Conservation (phyloP, 2,888 invertebrate genomes). For the Drosophila peninsularis region DNA sequence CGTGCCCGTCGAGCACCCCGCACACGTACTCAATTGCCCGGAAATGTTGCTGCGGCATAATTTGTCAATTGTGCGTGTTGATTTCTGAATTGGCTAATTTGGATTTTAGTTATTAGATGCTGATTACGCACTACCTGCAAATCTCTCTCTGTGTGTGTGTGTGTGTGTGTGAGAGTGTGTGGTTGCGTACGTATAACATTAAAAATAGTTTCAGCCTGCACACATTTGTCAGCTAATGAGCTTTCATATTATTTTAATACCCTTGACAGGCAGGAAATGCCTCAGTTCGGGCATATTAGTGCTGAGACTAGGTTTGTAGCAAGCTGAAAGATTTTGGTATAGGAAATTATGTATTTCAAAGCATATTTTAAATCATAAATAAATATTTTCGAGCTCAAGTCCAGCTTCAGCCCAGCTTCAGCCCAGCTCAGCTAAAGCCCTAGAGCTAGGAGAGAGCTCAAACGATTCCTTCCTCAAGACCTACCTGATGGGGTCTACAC, state of each 20-base stretch:
- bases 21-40: constrained; percentile 80
- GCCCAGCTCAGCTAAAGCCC: no score
- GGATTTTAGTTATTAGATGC: constrained; percentile 78
- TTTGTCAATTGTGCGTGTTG: constrained; percentile 82
- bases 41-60: constrained; percentile 80
- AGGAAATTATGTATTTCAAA: no score
- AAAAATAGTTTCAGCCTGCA: constrained; percentile 41
- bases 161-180: not conserved
- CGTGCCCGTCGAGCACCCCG: constrained; percentile 18
- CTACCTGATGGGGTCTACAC: no score
- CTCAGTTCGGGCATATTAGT: not conserved
- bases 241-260: constrained; percentile 53
- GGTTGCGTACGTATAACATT: constrained; percentile 24
- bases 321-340: not conserved
- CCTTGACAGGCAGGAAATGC: not conserved
- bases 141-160: not conserved
- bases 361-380: not conserved
- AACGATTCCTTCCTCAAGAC: no score
- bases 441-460: no score
- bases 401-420: no score
- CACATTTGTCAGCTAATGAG: constrained; percentile 63
- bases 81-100: constrained; percentile 82
- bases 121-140: constrained; percentile 61
- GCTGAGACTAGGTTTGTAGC: not conserved
- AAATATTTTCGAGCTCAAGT: no score